Evolutionary conservation across 2,888 invertebrate genomes (phyloP).

Genomic region (Acronicta leporina): DNA sequence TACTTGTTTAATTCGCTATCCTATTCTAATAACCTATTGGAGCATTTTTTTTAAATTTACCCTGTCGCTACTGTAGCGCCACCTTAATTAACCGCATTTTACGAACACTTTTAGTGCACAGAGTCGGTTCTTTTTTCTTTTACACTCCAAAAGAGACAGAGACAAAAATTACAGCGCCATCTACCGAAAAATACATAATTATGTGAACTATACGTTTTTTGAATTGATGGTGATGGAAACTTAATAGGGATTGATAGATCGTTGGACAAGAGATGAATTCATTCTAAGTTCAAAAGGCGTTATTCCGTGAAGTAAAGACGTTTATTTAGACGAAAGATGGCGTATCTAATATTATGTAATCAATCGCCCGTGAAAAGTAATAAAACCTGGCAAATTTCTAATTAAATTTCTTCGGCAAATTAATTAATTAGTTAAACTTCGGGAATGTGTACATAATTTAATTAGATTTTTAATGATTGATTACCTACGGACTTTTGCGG

Average conservation of each 20-base stretch:
- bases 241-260: slow-evolving; percentile 14
- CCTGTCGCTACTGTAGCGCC: no score
- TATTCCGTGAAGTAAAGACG: neutral
- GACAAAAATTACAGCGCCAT: slow-evolving; percentile 19
- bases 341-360: slow-evolving; percentile 21
- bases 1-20: no score
- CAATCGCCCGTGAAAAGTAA: slow-evolving; percentile 44
- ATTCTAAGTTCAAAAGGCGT: neutral
- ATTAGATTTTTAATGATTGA: slow-evolving; percentile 38
- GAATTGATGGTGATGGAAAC: slow-evolving; percentile 37
- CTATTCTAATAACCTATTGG: no score
- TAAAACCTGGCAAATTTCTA: slow-evolving; percentile 42
- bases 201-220: slow-evolving; percentile 22
- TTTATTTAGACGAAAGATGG: slow-evolving; percentile 41
- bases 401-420: slow-evolving; percentile 43
- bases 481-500: slow-evolving; percentile 11
- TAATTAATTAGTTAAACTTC: slow-evolving; percentile 42
- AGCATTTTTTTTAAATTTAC: no score
- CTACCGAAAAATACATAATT: slow-evolving; percentile 22
- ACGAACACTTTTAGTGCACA: no score
- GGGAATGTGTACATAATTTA: slow-evolving; percentile 24
- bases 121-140: no score
- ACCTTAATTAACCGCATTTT: no score
- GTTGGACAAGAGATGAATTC: slow-evolving; percentile 10
- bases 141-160: no score